phyloP scores from a whole-genome alignment of 2,797 vertebrate genomes.

The Podarcis siculus region DNA sequence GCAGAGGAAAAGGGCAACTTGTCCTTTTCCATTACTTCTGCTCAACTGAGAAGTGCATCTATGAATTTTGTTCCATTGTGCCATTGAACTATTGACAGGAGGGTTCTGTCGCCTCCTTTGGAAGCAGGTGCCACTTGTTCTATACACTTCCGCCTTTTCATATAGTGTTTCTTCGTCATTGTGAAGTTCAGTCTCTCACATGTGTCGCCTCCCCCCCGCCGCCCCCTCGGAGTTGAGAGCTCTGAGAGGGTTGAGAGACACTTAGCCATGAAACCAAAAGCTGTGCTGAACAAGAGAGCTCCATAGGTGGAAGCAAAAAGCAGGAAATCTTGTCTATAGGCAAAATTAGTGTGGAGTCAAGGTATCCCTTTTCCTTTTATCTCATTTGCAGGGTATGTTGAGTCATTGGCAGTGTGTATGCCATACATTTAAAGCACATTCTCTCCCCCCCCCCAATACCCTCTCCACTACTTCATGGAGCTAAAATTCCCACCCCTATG shows the following conservation, averaged over 20 bases:
- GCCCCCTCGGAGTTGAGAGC: neutral
- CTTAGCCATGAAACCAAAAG: neutral
- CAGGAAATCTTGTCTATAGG: neutral
- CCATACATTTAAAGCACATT: too few species aligned
- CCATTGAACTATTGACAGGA: neutral
- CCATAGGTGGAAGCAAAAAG: neutral
- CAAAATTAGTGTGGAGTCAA: neutral
- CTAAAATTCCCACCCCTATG: too few species aligned
- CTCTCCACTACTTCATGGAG: too few species aligned
- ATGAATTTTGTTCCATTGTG: neutral
- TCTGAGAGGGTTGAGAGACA: neutral
- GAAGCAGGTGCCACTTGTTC: slow-evolving; percentile 3
- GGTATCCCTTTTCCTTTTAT: neutral
- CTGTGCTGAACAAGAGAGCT: neutral
- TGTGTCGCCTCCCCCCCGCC: neutral
- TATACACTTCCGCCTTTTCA: neutral
- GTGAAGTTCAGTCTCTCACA: neutral
- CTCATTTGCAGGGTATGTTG: neutral
- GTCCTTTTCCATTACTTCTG: neutral
- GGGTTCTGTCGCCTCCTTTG: neutral
- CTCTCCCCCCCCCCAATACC: too few species aligned
- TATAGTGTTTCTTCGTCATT: neutral
- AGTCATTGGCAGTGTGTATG: neutral
- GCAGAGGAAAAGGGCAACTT: neutral
- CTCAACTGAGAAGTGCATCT: neutral